Percentiles rank a stretch among this genome's conserved stretches.
phyloP scores from a whole-genome alignment of 2,113 vertebrate species.

The Ophiodon elongatus region DNA sequence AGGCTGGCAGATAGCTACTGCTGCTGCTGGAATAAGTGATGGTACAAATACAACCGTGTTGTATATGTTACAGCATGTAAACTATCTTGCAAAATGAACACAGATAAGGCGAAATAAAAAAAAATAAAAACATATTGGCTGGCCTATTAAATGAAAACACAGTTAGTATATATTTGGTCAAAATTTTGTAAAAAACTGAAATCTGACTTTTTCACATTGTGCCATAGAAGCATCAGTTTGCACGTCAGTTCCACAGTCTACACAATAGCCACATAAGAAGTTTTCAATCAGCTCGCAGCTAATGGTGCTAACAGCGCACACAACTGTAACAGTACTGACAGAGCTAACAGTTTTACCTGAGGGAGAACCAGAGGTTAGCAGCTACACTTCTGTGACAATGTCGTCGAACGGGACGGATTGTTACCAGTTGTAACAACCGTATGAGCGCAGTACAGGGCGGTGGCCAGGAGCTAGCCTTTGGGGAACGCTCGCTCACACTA shows the following conservation, averaged over 20 bases:
- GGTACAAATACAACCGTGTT: constrained; percentile 17
- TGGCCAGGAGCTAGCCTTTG: no score
- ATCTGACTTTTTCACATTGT: neutral
- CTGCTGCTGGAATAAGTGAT: constrained; percentile 40
- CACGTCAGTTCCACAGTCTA: neutral
- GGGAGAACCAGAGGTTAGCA: no score
- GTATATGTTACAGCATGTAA: neutral
- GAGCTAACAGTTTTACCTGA: no score
- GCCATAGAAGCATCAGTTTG: neutral
- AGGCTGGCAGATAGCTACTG: constrained; percentile 40
- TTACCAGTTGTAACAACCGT: no score
- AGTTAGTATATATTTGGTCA: neutral
- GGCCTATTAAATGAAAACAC: neutral
- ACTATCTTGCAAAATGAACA: neutral
- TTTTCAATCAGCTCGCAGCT: neutral
- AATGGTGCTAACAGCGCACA: neutral
- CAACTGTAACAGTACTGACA: no score
- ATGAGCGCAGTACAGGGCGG: no score
- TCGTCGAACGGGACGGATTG: no score
- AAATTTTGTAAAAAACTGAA: neutral
- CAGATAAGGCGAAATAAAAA: neutral
- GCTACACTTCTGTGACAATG: no score
- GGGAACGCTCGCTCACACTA: no score
- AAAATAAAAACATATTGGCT: neutral
- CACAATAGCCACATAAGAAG: neutral